phyloP scores from a whole-genome alignment of 2,113 vertebrate genomes.

The Progne subis region DNA sequence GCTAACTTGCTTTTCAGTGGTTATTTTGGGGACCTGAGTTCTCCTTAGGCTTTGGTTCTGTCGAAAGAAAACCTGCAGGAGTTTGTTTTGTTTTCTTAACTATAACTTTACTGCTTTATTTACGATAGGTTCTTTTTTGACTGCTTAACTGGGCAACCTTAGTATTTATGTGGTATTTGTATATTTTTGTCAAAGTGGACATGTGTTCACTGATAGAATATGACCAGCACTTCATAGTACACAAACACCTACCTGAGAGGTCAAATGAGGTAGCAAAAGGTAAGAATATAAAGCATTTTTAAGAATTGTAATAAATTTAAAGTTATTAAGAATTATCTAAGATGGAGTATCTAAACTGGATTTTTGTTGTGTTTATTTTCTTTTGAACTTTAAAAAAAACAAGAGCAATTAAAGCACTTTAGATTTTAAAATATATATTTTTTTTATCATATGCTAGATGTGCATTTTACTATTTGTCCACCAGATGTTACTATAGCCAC shows the following conservation, averaged over 20 bases:
- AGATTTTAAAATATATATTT: background rate
- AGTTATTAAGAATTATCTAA: background rate
- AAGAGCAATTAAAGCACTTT: background rate
- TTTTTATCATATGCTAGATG: background rate
- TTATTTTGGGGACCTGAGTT: background rate
- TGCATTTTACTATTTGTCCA: constrained; percentile 41
- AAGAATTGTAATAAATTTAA: background rate
- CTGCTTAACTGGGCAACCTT: background rate
- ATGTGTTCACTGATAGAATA: background rate
- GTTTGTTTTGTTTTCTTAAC: background rate
- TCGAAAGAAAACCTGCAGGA: background rate
- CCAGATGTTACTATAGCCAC: constrained; percentile 61
- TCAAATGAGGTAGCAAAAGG: background rate
- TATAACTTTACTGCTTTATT: background rate
- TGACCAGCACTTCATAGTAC: background rate
- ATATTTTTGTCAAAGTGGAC: background rate
- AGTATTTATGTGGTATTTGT: background rate
- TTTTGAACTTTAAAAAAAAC: background rate
- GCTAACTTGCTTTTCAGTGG: background rate
- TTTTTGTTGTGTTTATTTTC: background rate
- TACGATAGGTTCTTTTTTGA: background rate
- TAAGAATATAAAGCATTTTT: background rate
- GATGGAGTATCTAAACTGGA: background rate
- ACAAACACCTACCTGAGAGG: background rate
- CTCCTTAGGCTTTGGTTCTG: background rate